These are phyloP conservation scores for Glareola pratincola DNA, from an alignment of 2,113 vertebrate species.

Conservation along the genomic window DNA sequence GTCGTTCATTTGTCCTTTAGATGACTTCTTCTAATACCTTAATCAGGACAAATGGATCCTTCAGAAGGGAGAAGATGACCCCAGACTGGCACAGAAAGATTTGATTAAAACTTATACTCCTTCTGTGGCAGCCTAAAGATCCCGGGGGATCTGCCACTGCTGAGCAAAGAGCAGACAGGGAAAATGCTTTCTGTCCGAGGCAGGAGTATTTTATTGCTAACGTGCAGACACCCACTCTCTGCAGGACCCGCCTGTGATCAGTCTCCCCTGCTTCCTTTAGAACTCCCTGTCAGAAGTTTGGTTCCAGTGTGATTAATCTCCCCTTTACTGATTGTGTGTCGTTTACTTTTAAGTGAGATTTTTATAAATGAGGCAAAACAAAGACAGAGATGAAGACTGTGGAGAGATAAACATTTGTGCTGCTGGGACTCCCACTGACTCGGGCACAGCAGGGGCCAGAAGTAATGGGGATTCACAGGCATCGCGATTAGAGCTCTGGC, in stretches of 20 bases:
- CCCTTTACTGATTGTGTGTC: not conserved
- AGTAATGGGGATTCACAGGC: slow-evolving; percentile 29
- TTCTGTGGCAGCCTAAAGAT: not conserved
- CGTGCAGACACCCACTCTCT: not conserved
- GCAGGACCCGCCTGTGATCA: not conserved
- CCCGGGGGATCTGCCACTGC: not conserved
- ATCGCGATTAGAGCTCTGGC: not conserved
- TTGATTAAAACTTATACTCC: slow-evolving; percentile 26
- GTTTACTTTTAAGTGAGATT: slow-evolving; percentile 40
- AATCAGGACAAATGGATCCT: slow-evolving; percentile 20
- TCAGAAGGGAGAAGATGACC: not conserved
- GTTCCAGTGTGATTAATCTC: slow-evolving; percentile 25
- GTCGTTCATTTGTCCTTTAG: slow-evolving; percentile 13
- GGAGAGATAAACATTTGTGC: slow-evolving; percentile 35
- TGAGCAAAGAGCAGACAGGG: not conserved
- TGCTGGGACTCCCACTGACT: slow-evolving; percentile 41
- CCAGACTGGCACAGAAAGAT: not conserved
- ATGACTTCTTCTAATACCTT: not conserved
- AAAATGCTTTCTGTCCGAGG: not conserved
- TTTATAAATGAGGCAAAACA: slow-evolving; percentile 55
- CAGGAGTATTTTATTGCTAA: not conserved
- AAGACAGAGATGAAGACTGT: slow-evolving; percentile 14
- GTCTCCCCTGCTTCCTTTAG: not conserved
- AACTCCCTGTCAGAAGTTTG: not conserved
- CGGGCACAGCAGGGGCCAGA: slow-evolving; percentile 28